A percentile compares a stretch with the other conserved stretches of the same genome.
Evolutionary conservation across 1,140 invertebrate genomes (phyloP).

Genomic region (Monochamus saltuarius): DNA sequence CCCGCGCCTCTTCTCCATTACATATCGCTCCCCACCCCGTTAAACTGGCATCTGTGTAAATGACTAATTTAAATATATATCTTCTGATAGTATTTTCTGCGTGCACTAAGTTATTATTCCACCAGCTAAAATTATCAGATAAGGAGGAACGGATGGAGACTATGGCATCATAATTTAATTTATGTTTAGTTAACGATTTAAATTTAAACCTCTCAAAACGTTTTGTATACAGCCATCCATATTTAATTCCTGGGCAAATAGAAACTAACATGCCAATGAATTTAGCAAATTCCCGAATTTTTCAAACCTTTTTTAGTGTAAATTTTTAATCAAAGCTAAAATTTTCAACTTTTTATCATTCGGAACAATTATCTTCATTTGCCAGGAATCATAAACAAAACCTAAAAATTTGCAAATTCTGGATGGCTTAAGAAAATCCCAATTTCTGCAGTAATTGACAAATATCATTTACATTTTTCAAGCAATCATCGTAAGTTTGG

Average conservation of each 20-base stretch:
- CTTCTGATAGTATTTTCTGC: neutral
- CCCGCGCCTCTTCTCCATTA: constrained; percentile 10
- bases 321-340: neutral
- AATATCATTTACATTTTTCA: neutral
- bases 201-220: constrained; percentile 30
- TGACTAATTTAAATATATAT: neutral
- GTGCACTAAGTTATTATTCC: constrained; percentile 1
- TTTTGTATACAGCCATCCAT: constrained; percentile 33
- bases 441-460: constrained; percentile 8
- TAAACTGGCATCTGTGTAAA: neutral
- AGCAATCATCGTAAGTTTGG: neutral
- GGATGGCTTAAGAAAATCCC: constrained; percentile 14
- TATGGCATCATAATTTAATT: constrained; percentile 8
- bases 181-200: constrained; percentile 6
- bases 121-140: constrained; percentile 18
- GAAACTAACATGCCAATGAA: constrained; percentile 21
- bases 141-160: neutral
- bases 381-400: constrained; percentile 17
- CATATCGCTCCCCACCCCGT: constrained; percentile 18
- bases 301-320: neutral
- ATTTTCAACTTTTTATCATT: constrained; percentile 17
- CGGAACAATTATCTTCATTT: constrained; percentile 12
- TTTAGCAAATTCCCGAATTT: constrained; percentile 23
- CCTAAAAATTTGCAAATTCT: constrained; percentile 20
- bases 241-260: constrained; percentile 22